phyloP scores from a whole-genome alignment of 2,113 vertebrate species.

The Ahaetulla prasina region DNA sequence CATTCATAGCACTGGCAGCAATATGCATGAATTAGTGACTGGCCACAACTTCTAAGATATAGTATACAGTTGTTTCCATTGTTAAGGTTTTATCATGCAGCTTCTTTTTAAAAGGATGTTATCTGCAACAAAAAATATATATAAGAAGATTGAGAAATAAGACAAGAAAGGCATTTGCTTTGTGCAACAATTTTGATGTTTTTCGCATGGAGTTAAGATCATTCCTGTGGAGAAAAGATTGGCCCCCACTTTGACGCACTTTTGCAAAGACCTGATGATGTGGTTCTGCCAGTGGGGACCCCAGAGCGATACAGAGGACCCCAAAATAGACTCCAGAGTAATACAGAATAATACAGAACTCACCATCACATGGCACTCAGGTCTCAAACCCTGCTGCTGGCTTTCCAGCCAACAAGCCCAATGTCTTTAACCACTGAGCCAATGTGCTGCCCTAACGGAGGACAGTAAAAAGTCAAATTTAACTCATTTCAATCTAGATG shows the following conservation, averaged over 20 bases:
- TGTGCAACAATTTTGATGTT: not conserved
- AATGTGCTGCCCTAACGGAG: not conserved
- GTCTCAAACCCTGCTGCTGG: not conserved
- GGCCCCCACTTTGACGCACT: not conserved
- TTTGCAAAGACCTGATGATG: not conserved
- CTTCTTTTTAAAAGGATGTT: not conserved
- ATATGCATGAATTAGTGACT: not conserved
- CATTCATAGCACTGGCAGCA: not conserved
- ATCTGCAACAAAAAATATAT: not conserved
- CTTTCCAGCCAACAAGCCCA: not conserved
- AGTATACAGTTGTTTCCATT: not conserved
- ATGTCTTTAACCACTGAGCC: not conserved
- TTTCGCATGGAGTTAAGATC: not conserved
- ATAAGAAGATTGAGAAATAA: not conserved
- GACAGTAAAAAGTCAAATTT: not conserved
- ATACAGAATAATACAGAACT: too few relatives aligned
- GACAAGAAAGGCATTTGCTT: not conserved
- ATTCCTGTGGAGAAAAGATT: not conserved
- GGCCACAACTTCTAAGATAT: not conserved
- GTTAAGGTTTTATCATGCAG: not conserved
- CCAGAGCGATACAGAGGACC: not conserved
- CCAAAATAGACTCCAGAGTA: not conserved
- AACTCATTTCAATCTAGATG: not conserved
- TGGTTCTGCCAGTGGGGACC: not conserved
- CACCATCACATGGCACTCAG: not conserved